Evolutionary conservation across 1,140 invertebrate genomes (phyloP).

Genomic region (Ooceraea biroi): DNA sequence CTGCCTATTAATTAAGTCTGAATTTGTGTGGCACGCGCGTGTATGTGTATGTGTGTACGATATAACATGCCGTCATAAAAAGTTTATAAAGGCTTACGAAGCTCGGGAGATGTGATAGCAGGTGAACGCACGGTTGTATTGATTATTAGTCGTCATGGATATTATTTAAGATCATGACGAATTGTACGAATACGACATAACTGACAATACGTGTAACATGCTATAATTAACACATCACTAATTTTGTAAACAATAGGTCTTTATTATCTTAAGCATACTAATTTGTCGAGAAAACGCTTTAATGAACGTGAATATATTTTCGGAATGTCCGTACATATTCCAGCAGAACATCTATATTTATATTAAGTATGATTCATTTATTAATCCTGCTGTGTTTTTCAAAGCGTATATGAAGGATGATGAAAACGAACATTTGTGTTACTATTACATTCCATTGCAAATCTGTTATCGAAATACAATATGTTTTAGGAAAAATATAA

Average conservation of each 20-base stretch:
- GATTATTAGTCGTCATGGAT: not conserved
- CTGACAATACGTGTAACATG: not conserved
- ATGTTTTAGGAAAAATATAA: too few species aligned
- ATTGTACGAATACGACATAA: conserved; percentile 11
- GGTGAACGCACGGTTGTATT: conserved; percentile 3
- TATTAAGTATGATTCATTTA: conserved; percentile 7
- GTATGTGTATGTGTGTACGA: not conserved
- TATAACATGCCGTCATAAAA: not conserved
- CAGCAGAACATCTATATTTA: not conserved
- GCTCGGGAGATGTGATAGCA: not conserved
- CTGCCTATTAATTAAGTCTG: not conserved
- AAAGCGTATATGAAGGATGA: conserved; percentile 5
- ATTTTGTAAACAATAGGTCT: conserved; percentile 21
- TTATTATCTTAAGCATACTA: conserved; percentile 14
- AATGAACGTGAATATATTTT: not conserved
- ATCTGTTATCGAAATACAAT: not conserved
- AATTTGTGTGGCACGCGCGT: too few species aligned
- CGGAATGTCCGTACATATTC: not conserved
- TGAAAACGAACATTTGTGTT: not conserved
- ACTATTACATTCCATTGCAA: not conserved
- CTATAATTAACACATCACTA: conserved; percentile 24
- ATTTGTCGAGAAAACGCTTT: not conserved
- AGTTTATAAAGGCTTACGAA: not conserved
- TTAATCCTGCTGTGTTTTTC: not conserved
- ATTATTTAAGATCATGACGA: not conserved